phyloP scores from a whole-genome alignment of 2,888 invertebrate genomes.

The Machimus atricapillus region DNA sequence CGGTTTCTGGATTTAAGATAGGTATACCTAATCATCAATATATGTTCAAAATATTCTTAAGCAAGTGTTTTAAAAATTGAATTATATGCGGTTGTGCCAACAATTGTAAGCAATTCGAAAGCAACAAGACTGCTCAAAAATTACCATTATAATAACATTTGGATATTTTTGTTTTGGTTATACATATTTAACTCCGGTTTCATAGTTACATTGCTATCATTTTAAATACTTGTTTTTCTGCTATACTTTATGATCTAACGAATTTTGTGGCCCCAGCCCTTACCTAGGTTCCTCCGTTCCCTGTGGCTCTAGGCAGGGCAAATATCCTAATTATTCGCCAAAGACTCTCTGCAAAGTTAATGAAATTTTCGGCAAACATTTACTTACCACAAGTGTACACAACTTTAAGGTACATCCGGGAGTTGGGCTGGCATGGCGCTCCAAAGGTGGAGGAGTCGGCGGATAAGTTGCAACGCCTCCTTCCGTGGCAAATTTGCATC shows the following conservation, averaged over 20 bases:
- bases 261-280: not conserved
- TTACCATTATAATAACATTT: too few relatives aligned
- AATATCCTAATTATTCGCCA: slow-evolving; percentile 1
- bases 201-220: not conserved
- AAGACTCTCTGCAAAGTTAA: not conserved
- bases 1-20: too few relatives aligned
- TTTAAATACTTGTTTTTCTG: not conserved
- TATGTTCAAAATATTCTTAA: too few relatives aligned
- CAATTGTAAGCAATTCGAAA: too few relatives aligned
- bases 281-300: not conserved
- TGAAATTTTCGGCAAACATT: slow-evolving; percentile 39
- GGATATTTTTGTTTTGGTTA: too few relatives aligned
- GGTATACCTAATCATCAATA: too few relatives aligned
- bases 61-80: not conserved
- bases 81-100: not conserved
- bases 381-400: slow-evolving; percentile 87
- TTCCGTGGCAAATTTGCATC: slow-evolving; percentile 87
- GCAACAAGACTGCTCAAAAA: too few relatives aligned
- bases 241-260: not conserved
- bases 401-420: slow-evolving; percentile 85
- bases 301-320: slow-evolving; percentile 42
- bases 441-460: slow-evolving; percentile 88
- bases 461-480: slow-evolving; percentile 79
- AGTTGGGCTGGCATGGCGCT: slow-evolving; percentile 80
- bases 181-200: not conserved